Evolutionary conservation across 2,888 invertebrate genomes (phyloP), one percentile per base, ranked within the genome.

Genomic region (Abscondita cerata): DNA sequence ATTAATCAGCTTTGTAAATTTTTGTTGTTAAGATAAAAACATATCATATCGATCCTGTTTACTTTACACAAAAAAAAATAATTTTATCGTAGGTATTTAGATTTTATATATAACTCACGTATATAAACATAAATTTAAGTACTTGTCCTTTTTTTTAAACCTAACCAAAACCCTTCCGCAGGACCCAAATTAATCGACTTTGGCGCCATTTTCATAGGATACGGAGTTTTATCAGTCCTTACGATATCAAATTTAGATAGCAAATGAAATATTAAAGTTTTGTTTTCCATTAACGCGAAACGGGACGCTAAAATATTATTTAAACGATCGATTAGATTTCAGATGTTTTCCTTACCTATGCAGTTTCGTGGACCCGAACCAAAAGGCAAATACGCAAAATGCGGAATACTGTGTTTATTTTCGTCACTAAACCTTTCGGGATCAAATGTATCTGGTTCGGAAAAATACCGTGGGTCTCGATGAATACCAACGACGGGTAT

Each of bases 401-500:
- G 79, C 0, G 81, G 79, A 50, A 84, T 79, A 5, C 81, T 78
- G 15, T 78, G 78, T 70, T 82, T 84, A 64, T 83, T 83, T 12
- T 84, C 84, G 0, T 80, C 80, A 67, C 81, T 80, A 69, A 86
- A 86, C 55, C 86, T 76, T 63, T 85, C 85, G 0, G 84, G 84
- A 38, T 78, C 78, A 67, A 85, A 84, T 48, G 78, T 76, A 0
- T 82, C 72, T 0, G 87, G 86, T 25, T 86, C 80, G 0, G 84
- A 83, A 68, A 83, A 87, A 66, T 81, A 78, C n/a, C 84, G 76
- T 0, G 83, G 81, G 70, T 86, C 85, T 75, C 81, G 82, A 54
- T 86, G 86, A 3, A 86, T 72, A 0, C 81, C 84, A 54, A 80
- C 80, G 15, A 15, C 40, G n/a, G 40, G 40, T 4, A 40, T 40